Evolutionary conservation across 2,888 invertebrate genomes (phyloP).

Genomic region (Cantharis rufa): DNA sequence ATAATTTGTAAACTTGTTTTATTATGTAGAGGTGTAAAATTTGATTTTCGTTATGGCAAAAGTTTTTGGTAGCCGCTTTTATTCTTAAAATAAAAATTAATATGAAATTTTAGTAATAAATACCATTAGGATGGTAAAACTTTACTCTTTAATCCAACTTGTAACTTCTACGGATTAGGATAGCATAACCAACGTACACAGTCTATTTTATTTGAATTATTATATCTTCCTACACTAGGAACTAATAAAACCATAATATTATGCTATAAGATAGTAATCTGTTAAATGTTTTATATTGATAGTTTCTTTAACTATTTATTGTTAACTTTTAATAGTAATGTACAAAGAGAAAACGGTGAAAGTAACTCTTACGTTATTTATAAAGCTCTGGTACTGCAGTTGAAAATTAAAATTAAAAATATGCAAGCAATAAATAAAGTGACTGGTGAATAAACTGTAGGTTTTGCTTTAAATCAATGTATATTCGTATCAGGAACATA

Average conservation of each 20-base stretch:
- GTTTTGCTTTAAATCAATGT: neutral
- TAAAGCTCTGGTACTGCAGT: neutral
- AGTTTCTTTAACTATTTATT: neutral
- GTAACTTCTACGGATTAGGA: neutral
- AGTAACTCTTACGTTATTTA: neutral
- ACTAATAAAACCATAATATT: neutral
- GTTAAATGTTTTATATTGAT: neutral
- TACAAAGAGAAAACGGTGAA: neutral
- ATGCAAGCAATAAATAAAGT: neutral
- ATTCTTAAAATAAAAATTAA: neutral
- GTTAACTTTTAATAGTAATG: neutral
- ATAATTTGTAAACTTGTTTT: neutral
- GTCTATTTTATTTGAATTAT: neutral
- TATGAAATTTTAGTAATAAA: neutral
- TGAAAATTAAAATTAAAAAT: neutral
- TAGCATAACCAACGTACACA: neutral
- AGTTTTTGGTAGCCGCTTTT: too few species aligned
- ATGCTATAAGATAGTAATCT: neutral
- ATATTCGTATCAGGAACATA: neutral
- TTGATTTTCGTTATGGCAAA: neutral
- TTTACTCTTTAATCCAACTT: neutral
- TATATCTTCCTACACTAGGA: neutral
- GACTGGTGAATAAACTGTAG: neutral
- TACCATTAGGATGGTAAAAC: neutral
- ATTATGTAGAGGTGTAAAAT: neutral